Conservation (phyloP, 2,113 vertebrate species). For the Pseudopodoces humilis region DNA sequence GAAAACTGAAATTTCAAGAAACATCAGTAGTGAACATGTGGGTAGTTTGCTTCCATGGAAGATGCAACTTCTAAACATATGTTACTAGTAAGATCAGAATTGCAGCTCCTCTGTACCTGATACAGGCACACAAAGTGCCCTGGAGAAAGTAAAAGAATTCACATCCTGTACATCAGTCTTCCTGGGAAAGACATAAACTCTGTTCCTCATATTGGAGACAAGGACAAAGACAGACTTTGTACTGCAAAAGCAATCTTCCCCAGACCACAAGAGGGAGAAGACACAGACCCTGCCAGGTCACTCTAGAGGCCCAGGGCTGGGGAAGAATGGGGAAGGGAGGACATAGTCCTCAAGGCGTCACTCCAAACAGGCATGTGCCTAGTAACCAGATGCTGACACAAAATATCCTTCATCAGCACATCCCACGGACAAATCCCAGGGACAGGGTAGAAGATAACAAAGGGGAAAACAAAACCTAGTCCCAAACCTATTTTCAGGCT, state of each 20-base stretch:
- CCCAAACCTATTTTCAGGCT: neutral
- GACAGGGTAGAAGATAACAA: neutral
- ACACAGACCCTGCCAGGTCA: neutral
- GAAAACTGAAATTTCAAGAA: neutral
- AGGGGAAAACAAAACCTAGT: neutral
- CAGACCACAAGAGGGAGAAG: neutral
- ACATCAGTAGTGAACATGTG: rapidly evolving
- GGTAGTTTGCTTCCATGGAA: neutral
- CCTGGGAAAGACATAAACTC: neutral
- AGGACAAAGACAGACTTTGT: neutral
- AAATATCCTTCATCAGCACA: neutral
- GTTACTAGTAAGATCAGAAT: neutral
- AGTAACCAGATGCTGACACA: neutral
- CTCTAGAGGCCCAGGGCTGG: neutral
- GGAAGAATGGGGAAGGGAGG: neutral
- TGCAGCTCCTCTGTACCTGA: neutral
- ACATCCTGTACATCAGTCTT: neutral
- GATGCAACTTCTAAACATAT: rapidly evolving
- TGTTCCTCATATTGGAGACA: neutral
- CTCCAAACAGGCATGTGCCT: neutral
- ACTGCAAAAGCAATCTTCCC: neutral
- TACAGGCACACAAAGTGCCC: neutral
- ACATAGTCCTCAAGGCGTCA: rapidly evolving
- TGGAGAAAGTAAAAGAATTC: neutral
- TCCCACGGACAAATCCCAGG: neutral